Evolutionary conservation across 2,888 invertebrate genomes (phyloP).

Genomic region (Adelognathus sp.): DNA sequence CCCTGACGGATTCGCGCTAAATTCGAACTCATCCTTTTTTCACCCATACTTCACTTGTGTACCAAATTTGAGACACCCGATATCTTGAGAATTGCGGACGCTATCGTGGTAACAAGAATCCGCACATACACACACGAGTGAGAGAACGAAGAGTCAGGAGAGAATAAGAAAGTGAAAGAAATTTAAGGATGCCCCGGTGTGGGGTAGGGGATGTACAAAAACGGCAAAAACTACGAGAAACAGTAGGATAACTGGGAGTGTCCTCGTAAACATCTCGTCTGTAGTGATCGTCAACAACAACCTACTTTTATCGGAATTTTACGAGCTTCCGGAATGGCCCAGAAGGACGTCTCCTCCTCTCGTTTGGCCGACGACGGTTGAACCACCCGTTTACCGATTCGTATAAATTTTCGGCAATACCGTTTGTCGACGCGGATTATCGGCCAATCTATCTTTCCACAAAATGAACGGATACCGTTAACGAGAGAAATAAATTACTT

Average conservation of each 20-base stretch:
- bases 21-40: too few relatives aligned
- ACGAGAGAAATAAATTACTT: background rate
- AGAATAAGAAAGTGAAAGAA: constrained; percentile 16
- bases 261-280: constrained; percentile 53
- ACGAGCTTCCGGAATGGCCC: constrained; percentile 37
- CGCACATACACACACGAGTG: background rate
- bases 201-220: background rate
- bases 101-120: background rate
- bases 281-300: constrained; percentile 57
- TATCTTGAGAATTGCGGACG: too few relatives aligned
- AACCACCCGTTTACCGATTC: constrained; percentile 42
- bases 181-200: constrained; percentile 11
- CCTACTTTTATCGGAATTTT: constrained; percentile 57
- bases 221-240: background rate
- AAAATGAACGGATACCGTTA: background rate
- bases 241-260: constrained; percentile 3
- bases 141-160: constrained; percentile 1
- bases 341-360: background rate
- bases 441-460: constrained; percentile 31
- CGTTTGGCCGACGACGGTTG: constrained; percentile 24
- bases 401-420: constrained; percentile 40
- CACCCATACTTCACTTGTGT: too few relatives aligned
- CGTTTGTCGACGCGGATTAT: constrained; percentile 27
- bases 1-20: too few relatives aligned
- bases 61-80: too few relatives aligned